Evolutionary conservation across 2,888 invertebrate genomes (phyloP), one percentile per base, ranked within the genome.

Genomic region (Ormyrus thymus): DNA sequence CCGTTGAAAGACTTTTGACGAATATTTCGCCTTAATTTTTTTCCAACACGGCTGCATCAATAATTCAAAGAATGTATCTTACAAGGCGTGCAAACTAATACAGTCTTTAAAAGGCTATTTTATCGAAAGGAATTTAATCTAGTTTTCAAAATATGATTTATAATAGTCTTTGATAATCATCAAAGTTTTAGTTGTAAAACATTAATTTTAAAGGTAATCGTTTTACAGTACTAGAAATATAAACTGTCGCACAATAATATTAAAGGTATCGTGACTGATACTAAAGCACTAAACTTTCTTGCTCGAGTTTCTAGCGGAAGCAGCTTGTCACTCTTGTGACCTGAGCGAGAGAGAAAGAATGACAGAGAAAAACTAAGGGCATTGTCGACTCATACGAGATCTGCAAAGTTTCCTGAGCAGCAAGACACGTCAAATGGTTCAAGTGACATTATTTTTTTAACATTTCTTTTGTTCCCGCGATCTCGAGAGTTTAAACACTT

Each of bases 291-390:
- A 76, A 76, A 76, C 56, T 70, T 76, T 76, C 50, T n/a, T 76
- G 58, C 29, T 29, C 8, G 13, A 76, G 69, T 76, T 76, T 76
- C 55, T 43, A 76, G 48, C 56, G 64, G 64, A 76, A 76, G 70
- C 76, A 76, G 62, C 71, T 29, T 66, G 15, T 48, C 64, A 79
- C 50, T 56, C 75, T 71, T 46, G 74, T 82, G 64, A 71, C 76
- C 79, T 74, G 81, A 64, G 61, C 70, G 76, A 69, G 61, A 62
- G 81, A 7, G 64, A n/a, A n/a, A 29, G 50, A 9, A 29, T 29
- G 7, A 55, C 53, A 56, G 46, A 51, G 61, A 61, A 61, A 71
- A 71, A 71, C 51, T 61, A 50, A 58, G 61, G 51, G 48, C 29
- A 29, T 29, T 46, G 58, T 29, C 13, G 50, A n/a, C 70, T 55